Percentiles rank a stretch among this genome's conserved stretches.
phyloP scores from a whole-genome alignment of 2,888 invertebrate species.

The Lumbricus terrestris region DNA sequence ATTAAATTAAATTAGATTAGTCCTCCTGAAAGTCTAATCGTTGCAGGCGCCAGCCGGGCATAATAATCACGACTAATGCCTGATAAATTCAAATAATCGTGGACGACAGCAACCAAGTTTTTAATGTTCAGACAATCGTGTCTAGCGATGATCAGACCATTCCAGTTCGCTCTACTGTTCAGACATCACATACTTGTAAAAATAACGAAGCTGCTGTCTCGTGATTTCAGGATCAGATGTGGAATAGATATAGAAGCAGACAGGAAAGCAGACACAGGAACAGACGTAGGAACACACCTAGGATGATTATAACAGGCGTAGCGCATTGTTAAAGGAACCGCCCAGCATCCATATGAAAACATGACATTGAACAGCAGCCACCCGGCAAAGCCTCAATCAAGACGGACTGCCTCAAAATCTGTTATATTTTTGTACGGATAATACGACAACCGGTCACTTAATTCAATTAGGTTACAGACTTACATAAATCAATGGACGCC shows the following conservation, averaged over 20 bases:
- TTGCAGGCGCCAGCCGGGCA: neutral
- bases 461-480: neutral
- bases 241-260: neutral
- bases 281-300: neutral
- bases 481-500: constrained; percentile 14
- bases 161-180: neutral
- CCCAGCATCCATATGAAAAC: neutral
- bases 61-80: neutral
- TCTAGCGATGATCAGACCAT: neutral
- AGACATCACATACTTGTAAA: neutral
- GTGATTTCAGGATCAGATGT: neutral
- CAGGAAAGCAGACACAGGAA: neutral
- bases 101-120: neutral
- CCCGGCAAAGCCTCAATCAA: neutral
- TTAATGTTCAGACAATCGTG: neutral
- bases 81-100: neutral
- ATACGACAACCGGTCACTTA: neutral
- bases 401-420: neutral
- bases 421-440: neutral
- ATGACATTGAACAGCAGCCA: neutral
- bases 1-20: too few species aligned
- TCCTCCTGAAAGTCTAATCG: neutral
- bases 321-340: too few species aligned
- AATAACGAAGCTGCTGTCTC: neutral
- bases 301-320: neutral